Conservation (phyloP, 2,113 vertebrate genomes). For the Psammodynastes pulverulentus region DNA sequence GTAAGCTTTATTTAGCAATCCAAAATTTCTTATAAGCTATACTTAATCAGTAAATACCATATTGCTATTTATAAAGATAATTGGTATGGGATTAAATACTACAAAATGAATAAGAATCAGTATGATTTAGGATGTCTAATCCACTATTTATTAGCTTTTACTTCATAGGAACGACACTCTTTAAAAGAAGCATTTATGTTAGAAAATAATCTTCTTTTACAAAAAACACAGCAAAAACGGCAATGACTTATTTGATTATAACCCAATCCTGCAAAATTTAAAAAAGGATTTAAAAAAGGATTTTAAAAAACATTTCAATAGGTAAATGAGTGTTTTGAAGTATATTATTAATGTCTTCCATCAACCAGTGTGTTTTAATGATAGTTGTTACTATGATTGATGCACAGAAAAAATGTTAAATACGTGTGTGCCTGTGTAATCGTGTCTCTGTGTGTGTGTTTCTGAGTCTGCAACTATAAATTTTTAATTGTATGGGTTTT, state of each 20-base stretch:
- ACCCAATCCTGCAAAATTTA: conserved; percentile 41
- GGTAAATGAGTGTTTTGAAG: background rate
- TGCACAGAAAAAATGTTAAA: background rate
- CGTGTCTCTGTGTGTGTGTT: background rate
- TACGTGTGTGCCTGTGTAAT: background rate
- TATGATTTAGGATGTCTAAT: background rate
- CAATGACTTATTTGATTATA: conserved; percentile 34
- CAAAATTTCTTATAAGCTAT: background rate
- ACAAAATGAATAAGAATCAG: background rate
- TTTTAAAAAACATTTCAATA: background rate
- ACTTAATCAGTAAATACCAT: background rate
- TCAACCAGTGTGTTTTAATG: background rate
- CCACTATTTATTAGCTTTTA: background rate
- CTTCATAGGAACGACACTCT: background rate
- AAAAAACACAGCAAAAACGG: conserved; percentile 42
- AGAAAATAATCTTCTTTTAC: background rate
- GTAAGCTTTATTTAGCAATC: background rate
- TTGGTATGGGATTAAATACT: background rate
- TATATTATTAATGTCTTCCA: background rate
- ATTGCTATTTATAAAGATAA: background rate
- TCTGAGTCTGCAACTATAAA: background rate
- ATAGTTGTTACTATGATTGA: background rate
- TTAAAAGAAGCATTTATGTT: background rate
- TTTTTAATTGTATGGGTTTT: background rate
- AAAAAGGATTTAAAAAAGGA: background rate